These are phyloP conservation scores for Columba guinea DNA, from an alignment of 2,797 vertebrate species.

Conservation along the genomic window DNA sequence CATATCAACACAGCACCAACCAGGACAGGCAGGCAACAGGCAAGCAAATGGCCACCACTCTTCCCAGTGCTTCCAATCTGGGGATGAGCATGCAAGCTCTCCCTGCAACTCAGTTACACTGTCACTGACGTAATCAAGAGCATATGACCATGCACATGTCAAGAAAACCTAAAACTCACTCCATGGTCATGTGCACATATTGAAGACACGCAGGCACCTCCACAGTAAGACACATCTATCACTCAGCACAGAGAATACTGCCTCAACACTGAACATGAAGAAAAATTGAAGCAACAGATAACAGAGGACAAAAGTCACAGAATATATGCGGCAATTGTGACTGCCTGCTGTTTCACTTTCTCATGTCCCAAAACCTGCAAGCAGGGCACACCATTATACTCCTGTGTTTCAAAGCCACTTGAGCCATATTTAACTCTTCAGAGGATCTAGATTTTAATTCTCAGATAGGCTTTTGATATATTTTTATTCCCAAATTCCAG, in stretches of 20 bases:
- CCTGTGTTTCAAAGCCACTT: not conserved
- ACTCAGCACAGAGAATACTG: not conserved
- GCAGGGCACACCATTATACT: not conserved
- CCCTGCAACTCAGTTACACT: not conserved
- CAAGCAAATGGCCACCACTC: not conserved
- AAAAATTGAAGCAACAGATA: not conserved
- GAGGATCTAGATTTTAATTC: not conserved
- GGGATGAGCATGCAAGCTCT: not conserved
- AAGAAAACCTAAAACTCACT: not conserved
- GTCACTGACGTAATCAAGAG: not conserved
- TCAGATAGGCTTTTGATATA: not conserved
- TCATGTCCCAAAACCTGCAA: not conserved
- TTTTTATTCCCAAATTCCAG: not conserved
- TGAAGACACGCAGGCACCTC: not conserved
- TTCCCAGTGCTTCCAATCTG: not conserved
- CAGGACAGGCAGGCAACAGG: not conserved
- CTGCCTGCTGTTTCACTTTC: not conserved
- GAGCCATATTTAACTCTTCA: not conserved
- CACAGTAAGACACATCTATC: not conserved
- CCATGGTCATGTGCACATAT: accelerated
- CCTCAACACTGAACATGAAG: not conserved
- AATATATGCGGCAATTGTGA: not conserved
- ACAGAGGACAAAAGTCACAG: not conserved
- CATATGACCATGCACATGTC: not conserved
- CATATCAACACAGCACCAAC: not conserved